A percentile compares a stretch with the other conserved stretches of the same genome.
Evolutionary conservation across 1,140 invertebrate species (phyloP).

Genomic region (Euura saliciscinereae): DNA sequence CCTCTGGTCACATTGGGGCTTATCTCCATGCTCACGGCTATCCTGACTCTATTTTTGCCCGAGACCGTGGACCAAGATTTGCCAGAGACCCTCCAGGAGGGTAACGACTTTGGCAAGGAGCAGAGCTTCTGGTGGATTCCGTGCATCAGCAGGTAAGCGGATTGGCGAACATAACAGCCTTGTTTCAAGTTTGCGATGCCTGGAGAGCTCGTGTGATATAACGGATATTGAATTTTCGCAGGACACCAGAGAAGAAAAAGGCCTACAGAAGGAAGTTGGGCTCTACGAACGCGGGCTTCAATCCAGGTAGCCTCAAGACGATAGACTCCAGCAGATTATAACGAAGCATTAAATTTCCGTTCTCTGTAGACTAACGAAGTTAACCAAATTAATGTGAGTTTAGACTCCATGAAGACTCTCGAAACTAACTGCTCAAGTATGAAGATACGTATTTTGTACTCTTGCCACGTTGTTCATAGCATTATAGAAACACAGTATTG

Average conservation of each 20-base stretch:
- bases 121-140: conserved; percentile 82
- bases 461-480: too few relatives aligned
- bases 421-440: too few relatives aligned
- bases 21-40: conserved; percentile 73
- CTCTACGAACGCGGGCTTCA: conserved; percentile 49
- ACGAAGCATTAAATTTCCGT: conserved; percentile 11
- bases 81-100: conserved; percentile 82
- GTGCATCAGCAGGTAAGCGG: conserved; percentile 67
- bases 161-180: not conserved
- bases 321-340: conserved; percentile 56
- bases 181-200: not conserved
- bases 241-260: conserved; percentile 44
- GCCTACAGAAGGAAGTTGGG: conserved; percentile 46
- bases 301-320: conserved; percentile 50
- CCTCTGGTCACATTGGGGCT: conserved; percentile 76
- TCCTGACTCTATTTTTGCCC: conserved; percentile 76
- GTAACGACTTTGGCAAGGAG: conserved; percentile 81
- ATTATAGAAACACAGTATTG: too few relatives aligned
- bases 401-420: too few relatives aligned
- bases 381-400: conserved; percentile 34
- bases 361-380: not conserved
- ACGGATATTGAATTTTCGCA: not conserved
- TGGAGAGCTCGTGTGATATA: not conserved
- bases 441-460: too few relatives aligned
- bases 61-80: conserved; percentile 85